A percentile compares a stretch with the other conserved stretches of the same genome.
Evolutionary conservation across 2,888 invertebrate species (phyloP).

Genomic region (Lasius fuliginosus): DNA sequence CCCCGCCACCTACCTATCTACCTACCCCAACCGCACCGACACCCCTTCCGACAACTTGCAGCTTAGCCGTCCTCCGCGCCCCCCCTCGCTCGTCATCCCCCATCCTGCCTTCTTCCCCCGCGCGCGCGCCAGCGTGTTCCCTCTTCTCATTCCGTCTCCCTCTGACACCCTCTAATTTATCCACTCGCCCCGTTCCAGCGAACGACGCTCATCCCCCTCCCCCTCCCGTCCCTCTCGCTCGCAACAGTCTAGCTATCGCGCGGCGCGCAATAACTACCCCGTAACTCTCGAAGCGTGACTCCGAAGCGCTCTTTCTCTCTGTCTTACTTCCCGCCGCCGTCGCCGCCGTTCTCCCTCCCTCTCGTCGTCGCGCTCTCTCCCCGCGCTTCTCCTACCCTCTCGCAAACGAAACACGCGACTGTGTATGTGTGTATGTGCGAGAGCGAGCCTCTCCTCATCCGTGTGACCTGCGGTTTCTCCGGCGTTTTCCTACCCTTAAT

Average conservation of each 20-base stretch:
- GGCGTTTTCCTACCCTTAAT: slow-evolving; percentile 76
- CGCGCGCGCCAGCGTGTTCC: slow-evolving; percentile 42
- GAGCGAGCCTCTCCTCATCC: slow-evolving; percentile 71
- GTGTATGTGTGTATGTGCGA: slow-evolving; percentile 70
- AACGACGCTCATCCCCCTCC: slow-evolving; percentile 32
- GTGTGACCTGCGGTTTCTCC: slow-evolving; percentile 84
- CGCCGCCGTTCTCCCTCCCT: slow-evolving; percentile 49
- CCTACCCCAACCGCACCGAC: slow-evolving; percentile 63
- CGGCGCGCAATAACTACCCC: slow-evolving; percentile 73
- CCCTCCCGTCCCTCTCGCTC: slow-evolving; percentile 5
- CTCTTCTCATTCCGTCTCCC: slow-evolving; percentile 57
- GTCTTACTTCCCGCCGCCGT: slow-evolving; percentile 59
- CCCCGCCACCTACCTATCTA: slow-evolving; percentile 63
- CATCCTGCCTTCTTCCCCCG: slow-evolving; percentile 40
- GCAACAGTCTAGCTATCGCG: slow-evolving; percentile 62
- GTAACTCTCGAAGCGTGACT: slow-evolving; percentile 61
- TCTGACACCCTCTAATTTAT: slow-evolving; percentile 48
- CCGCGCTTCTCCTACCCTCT: slow-evolving; percentile 37
- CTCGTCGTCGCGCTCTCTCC: slow-evolving; percentile 8
- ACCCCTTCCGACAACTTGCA: slow-evolving; percentile 71
- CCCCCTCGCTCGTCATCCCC: slow-evolving; percentile 39
- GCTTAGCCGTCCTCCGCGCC: slow-evolving; percentile 72
- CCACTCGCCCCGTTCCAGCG: slow-evolving; percentile 37
- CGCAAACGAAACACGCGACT: slow-evolving; percentile 49
- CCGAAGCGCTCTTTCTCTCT: slow-evolving; percentile 44